Evolutionary conservation across 2,113 vertebrate genomes (phyloP).

Genomic region (Galemys pyrenaicus): DNA sequence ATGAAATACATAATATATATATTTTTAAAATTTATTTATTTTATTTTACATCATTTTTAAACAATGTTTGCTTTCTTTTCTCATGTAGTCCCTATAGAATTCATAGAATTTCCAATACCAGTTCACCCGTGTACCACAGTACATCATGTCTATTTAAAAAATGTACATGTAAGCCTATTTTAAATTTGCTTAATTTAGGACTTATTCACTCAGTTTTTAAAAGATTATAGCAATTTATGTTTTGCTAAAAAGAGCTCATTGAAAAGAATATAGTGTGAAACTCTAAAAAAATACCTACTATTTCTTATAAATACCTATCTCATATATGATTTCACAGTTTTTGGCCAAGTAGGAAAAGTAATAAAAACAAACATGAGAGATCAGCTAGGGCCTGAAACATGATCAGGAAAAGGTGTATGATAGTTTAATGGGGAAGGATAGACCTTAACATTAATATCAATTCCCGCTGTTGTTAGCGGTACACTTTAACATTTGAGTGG

Average conservation of each 20-base stretch:
- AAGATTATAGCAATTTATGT: neutral
- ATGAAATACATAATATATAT: too few species aligned
- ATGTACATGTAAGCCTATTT: neutral
- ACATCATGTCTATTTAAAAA: neutral
- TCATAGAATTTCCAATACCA: too few species aligned
- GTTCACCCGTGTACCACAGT: too few species aligned
- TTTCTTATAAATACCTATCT: neutral
- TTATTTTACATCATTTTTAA: too few species aligned
- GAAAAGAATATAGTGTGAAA: neutral
- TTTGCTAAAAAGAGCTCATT: neutral
- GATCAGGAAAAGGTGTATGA: neutral
- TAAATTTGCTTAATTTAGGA: neutral
- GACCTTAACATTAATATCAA: neutral
- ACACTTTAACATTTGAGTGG: neutral
- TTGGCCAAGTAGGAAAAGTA: neutral
- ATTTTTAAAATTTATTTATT: too few species aligned
- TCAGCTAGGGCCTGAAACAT: neutral
- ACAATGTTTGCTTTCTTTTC: too few species aligned
- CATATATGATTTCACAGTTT: neutral
- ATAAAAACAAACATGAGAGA: neutral
- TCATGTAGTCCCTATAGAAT: too few species aligned
- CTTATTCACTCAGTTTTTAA: neutral
- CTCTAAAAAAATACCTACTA: neutral
- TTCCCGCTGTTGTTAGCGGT: neutral
- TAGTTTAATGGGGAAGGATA: constrained; percentile 30